Percentiles rank a stretch among this genome's conserved stretches.
Evolutionary conservation across 1,140 invertebrate genomes (phyloP).

Genomic region (Prorops nasuta): DNA sequence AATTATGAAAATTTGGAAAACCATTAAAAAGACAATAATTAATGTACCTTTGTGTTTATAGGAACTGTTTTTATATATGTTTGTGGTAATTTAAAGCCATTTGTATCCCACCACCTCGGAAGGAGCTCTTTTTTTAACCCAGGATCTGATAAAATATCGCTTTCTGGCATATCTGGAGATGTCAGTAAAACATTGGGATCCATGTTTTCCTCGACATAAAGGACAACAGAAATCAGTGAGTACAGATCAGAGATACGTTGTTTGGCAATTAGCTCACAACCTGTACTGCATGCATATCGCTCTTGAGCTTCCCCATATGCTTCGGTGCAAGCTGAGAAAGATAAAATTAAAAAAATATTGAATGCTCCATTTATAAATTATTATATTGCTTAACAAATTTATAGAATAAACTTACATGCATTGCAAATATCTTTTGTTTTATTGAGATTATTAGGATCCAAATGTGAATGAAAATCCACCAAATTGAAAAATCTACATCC

Average conservation of each 20-base stretch:
- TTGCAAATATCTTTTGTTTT: conserved; percentile 43
- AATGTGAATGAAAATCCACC: conserved; percentile 33
- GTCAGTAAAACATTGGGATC: conserved; percentile 42
- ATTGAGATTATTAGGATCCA: conserved; percentile 37
- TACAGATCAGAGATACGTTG: conserved; percentile 38
- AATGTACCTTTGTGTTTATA: conserved; percentile 39
- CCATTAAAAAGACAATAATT: neutral
- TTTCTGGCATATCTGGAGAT: conserved; percentile 46
- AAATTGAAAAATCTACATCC: conserved; percentile 53
- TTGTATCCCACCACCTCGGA: conserved; percentile 48
- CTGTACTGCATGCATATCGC: conserved; percentile 41
- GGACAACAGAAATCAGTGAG: conserved; percentile 34
- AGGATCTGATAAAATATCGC: conserved; percentile 49
- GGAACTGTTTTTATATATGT: conserved; percentile 53
- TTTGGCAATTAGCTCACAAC: conserved; percentile 48
- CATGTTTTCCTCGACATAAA: conserved; percentile 39
- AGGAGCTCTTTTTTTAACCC: conserved; percentile 47
- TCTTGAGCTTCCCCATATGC: conserved; percentile 43
- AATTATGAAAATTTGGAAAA: conserved; percentile 2
- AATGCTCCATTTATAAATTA: neutral
- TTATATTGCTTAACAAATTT: conserved; percentile 1
- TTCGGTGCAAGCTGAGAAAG: conserved; percentile 47
- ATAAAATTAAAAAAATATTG: conserved; percentile 4
- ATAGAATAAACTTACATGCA: conserved; percentile 33
- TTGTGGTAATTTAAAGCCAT: conserved; percentile 50